Evolutionary conservation across 2,888 invertebrate species (phyloP).

Genomic region (Drosophila buzzatii): DNA sequence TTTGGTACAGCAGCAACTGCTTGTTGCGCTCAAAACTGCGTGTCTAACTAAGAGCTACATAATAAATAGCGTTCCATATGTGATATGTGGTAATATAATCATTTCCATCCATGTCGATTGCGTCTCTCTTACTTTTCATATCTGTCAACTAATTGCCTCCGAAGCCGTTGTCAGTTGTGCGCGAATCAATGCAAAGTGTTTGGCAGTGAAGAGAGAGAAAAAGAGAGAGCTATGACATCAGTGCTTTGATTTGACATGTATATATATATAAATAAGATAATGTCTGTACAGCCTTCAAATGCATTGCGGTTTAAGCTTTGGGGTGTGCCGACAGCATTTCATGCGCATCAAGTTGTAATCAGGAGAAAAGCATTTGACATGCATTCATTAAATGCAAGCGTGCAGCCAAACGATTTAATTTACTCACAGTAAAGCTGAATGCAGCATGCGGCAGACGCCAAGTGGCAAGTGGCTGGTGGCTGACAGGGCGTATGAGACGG

Average conservation of each 20-base stretch:
- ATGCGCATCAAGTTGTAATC: conserved; percentile 50
- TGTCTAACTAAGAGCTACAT: not conserved
- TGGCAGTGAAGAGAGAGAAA: not conserved
- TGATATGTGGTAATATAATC: not conserved
- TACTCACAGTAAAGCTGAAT: conserved; percentile 45
- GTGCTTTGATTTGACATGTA: conserved; percentile 61
- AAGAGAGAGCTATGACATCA: conserved; percentile 9
- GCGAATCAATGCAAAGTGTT: conserved; percentile 34
- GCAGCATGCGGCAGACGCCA: conserved; percentile 19
- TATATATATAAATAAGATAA: conserved; percentile 33
- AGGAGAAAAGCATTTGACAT: conserved; percentile 53
- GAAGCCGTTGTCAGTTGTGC: conserved; percentile 44
- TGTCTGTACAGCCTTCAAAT: not conserved
- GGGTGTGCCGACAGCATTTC: conserved; percentile 15
- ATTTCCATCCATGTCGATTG: not conserved
- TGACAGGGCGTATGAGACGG: conserved; percentile 19
- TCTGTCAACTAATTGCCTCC: conserved; percentile 49
- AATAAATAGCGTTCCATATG: not conserved
- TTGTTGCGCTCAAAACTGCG: too few species aligned
- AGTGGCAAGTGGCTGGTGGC: conserved; percentile 5
- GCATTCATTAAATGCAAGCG: conserved; percentile 57
- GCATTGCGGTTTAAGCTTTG: not conserved
- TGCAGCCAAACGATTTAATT: conserved; percentile 62
- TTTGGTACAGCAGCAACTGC: not conserved
- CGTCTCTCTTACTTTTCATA: too few species aligned